phyloP scores from a whole-genome alignment of 2,888 invertebrate genomes.

The Dryococelus australis region DNA sequence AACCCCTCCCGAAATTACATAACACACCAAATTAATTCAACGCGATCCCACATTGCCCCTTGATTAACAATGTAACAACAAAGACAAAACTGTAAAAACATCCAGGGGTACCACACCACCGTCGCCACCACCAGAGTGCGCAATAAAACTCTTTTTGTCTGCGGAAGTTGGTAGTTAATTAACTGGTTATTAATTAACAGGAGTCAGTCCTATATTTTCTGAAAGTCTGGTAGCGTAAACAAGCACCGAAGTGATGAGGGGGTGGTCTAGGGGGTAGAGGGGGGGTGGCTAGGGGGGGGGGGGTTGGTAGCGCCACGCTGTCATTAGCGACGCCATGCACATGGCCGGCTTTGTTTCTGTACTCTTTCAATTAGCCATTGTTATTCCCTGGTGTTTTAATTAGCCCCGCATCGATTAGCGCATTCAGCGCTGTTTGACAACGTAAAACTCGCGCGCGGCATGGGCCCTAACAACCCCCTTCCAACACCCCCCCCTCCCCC shows the following conservation, averaged over 20 bases:
- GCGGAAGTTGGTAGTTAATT: slow-evolving; percentile 35
- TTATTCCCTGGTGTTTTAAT: slow-evolving; percentile 41
- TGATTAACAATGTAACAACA: slow-evolving; percentile 24
- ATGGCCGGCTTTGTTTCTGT: slow-evolving; percentile 32
- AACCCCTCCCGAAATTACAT: slow-evolving; percentile 20
- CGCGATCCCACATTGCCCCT: slow-evolving; percentile 22
- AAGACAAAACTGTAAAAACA: slow-evolving; percentile 23
- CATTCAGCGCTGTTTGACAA: slow-evolving; percentile 40
- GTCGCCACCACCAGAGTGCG: background rate
- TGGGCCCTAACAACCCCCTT: background rate
- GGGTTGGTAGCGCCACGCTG: slow-evolving; percentile 18
- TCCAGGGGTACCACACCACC: background rate
- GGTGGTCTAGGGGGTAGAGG: background rate
- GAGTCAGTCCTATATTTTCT: slow-evolving; percentile 39
- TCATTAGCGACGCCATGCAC: slow-evolving; percentile 23
- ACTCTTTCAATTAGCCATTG: slow-evolving; percentile 42
- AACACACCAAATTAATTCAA: slow-evolving; percentile 28
- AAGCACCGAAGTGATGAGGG: slow-evolving; percentile 4
- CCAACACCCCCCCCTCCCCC: background rate
- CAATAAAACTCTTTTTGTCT: slow-evolving; percentile 10
- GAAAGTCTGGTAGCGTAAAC: slow-evolving; percentile 32
- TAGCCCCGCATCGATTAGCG: slow-evolving; percentile 40
- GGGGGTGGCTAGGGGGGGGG: background rate
- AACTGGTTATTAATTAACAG: slow-evolving; percentile 41
- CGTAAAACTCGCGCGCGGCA: background rate